phyloP scores from a whole-genome alignment of 2,797 vertebrate genomes.

The Liparis tanakae region DNA sequence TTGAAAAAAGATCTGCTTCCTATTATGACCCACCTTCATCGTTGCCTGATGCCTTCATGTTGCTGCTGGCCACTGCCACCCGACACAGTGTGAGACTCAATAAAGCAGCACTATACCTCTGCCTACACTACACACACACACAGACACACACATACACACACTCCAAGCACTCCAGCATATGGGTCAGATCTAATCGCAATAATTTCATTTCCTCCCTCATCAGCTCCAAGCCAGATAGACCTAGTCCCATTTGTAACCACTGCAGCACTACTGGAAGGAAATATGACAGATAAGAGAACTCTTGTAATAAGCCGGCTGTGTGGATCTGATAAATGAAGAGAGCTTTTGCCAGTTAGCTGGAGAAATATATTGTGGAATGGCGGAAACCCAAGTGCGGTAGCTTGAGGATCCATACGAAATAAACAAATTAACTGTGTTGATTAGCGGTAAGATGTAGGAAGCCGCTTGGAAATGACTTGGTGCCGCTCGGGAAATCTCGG shows the following conservation, averaged over 20 bases:
- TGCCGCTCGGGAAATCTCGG: slow-evolving; percentile 72
- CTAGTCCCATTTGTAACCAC: slow-evolving; percentile 80
- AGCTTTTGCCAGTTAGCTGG: slow-evolving; percentile 72
- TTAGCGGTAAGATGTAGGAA: slow-evolving; percentile 71
- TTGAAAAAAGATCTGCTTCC: slow-evolving; percentile 42
- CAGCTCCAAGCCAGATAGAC: slow-evolving; percentile 78
- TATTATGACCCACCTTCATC: slow-evolving; percentile 58
- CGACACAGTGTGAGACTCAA: slow-evolving; percentile 55
- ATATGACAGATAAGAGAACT: slow-evolving; percentile 80
- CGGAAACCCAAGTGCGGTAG: slow-evolving; percentile 54
- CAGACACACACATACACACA: slow-evolving; percentile 40
- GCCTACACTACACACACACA: slow-evolving; percentile 44
- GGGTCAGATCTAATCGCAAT: slow-evolving; percentile 82
- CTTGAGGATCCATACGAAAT: slow-evolving; percentile 68
- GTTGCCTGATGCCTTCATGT: slow-evolving; percentile 58
- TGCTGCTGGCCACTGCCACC: slow-evolving; percentile 60
- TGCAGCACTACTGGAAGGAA: slow-evolving; percentile 75
- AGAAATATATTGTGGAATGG: slow-evolving; percentile 67
- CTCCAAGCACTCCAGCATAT: slow-evolving; percentile 72
- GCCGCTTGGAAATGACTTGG: slow-evolving; percentile 67
- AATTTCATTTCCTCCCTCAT: slow-evolving; percentile 83
- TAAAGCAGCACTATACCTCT: slow-evolving; percentile 49
- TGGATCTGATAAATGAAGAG: slow-evolving; percentile 80
- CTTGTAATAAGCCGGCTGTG: slow-evolving; percentile 79
- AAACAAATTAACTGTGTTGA: slow-evolving; percentile 81